phyloP scores from a whole-genome alignment of 2,797 vertebrate genomes.

The Chloroceryle inda region DNA sequence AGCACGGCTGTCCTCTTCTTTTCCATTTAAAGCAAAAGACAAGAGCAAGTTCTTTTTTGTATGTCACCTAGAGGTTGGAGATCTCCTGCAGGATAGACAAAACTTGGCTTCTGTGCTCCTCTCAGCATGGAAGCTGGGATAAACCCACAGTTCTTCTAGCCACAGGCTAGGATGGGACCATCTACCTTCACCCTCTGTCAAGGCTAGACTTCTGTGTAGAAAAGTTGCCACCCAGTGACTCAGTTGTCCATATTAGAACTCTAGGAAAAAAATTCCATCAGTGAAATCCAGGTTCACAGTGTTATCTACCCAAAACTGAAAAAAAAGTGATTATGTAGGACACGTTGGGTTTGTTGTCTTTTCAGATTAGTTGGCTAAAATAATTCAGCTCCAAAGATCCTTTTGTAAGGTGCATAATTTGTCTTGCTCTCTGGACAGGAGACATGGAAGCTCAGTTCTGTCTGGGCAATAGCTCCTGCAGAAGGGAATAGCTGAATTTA shows the following conservation, averaged over 20 bases:
- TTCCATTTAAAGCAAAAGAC: neutral
- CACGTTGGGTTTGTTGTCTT: accelerated
- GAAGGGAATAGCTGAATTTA: neutral
- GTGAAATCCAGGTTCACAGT: neutral
- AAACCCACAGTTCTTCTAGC: neutral
- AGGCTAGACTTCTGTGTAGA: neutral
- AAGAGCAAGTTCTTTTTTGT: neutral
- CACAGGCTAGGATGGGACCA: neutral
- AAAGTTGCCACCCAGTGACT: neutral
- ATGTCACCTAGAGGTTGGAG: neutral
- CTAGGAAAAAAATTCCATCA: neutral
- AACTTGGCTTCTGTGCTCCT: neutral
- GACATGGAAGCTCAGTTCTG: neutral
- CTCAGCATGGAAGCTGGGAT: neutral
- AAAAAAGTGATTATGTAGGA: neutral
- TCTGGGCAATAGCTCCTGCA: neutral
- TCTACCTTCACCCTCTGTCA: neutral
- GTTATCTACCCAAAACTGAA: neutral
- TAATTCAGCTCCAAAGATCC: neutral
- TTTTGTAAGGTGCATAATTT: neutral
- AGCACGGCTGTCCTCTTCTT: neutral
- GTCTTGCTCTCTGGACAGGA: neutral
- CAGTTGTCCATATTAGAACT: neutral
- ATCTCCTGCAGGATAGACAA: neutral
- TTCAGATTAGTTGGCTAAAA: neutral